These are phyloP conservation scores for Choreutis nemorana DNA, from an alignment of 2,888 invertebrate genomes.

Conservation along the genomic window DNA sequence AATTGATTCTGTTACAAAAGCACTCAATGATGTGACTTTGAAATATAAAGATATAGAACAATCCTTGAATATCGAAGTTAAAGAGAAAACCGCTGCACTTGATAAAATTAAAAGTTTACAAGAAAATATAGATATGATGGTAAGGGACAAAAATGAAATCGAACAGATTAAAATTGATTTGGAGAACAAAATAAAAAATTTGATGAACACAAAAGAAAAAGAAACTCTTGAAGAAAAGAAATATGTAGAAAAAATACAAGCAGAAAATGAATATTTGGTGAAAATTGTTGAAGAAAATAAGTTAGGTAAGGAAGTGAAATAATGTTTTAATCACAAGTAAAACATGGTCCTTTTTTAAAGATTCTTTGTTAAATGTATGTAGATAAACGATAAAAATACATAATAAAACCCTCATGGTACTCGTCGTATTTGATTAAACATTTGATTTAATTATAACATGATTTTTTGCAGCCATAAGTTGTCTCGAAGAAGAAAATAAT, in stretches of 20 bases:
- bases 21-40: no score
- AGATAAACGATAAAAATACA: not conserved
- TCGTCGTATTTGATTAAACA: no score
- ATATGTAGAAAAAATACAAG: no score
- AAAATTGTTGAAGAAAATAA: conserved; percentile 22
- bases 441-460: no score
- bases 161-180: not conserved
- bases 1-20: no score
- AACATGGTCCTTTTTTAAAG: conserved; percentile 3
- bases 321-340: not conserved
- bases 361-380: conserved; percentile 4
- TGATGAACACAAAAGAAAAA: conserved; percentile 17
- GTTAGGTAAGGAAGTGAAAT: conserved; percentile 19
- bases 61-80: no score
- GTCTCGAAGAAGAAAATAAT: conserved; percentile 11
- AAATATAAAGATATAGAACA: no score
- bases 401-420: no score
- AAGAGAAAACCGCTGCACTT: no score
- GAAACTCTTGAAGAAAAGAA: conserved; percentile 23
- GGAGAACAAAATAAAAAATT: conserved; percentile 15
- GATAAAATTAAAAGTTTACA: no score
- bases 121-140: no score
- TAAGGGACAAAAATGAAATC: conserved; percentile 3
- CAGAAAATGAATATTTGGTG: conserved; percentile 15
- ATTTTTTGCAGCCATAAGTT: no score